Base-by-base conservation (phyloP, 37 sponge, comb jelly and placozoan genomes). In the Beroe ovata region DNA sequence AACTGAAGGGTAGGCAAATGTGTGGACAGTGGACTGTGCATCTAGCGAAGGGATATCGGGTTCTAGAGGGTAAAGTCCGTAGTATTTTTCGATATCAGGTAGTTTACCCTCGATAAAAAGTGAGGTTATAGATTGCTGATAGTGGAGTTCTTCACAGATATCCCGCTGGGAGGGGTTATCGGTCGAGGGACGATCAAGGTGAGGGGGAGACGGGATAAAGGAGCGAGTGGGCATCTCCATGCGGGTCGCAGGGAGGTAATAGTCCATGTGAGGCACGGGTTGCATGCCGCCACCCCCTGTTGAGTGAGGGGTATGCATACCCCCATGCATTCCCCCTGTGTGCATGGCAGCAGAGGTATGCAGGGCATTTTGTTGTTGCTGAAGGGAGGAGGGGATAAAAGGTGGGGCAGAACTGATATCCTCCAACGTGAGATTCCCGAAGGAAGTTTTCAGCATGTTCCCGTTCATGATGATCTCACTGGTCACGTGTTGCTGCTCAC, bases 1-100 rank as follows among this genome's bases (percentile, higher is more conserved):
- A 32, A 69, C 89, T 54, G 41, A 60, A 34, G 64, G 60, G 38
- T 61, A 89, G 64, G 37, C 88, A 89, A 61, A 89, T 88, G 22
- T 38, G 37, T 37, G 18, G 60, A 72, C 77, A 29, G 29, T 28
- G 22, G 36, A 34, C 60, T 62, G 37, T 32, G 22, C 22, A 39
- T 64, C 35, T 22, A 77, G 38, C 41, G 84, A 21, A 1, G 84
- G 22, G 2, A 33, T 25, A 6, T 77, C 84, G 28, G 81, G 72
- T 42, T 94, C 94, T 63, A 94, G 89, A 8, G 93, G 93, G 41
- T 88, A 92, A 64, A 94, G 90, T 58, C 60, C 89, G 89, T 94
- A 92, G 90, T 94, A 94, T 66, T 90, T 63, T 26, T 94, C 93
- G 60, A 94, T 91, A 37, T 94, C 94, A 26, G 90, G 25, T 21